Evolutionary conservation across 2,113 vertebrate species (phyloP).

Genomic region (Datnioides undecimradiatus): DNA sequence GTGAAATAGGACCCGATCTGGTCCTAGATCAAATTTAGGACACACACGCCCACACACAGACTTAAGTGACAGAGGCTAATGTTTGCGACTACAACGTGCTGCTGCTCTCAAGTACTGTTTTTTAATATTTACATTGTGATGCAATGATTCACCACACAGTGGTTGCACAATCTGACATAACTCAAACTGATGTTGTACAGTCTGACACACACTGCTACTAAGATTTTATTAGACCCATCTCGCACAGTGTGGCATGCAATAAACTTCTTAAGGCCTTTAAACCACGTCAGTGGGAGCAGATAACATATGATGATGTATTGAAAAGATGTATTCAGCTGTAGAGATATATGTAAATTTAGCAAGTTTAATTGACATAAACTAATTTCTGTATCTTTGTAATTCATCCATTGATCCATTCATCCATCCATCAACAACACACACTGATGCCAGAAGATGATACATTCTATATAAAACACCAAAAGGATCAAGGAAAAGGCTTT

Average conservation of each 20-base stretch:
- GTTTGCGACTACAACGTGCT: too few relatives aligned
- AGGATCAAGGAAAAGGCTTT: background rate
- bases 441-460: constrained; percentile 34
- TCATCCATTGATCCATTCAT: background rate
- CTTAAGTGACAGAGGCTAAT: background rate
- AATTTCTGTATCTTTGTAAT: too few relatives aligned
- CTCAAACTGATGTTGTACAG: background rate
- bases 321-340: background rate
- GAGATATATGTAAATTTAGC: too few relatives aligned
- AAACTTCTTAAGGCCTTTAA: background rate
- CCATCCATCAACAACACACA: background rate
- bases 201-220: background rate
- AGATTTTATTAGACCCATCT: background rate
- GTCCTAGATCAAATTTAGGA: background rate
- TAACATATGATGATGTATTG: background rate
- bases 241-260: background rate
- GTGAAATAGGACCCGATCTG: too few relatives aligned
- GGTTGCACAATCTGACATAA: background rate
- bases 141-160: background rate
- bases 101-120: background rate
- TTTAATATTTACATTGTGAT: background rate
- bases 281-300: background rate
- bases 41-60: background rate
- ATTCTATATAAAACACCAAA: constrained; percentile 29
- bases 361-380: too few relatives aligned